Conservation (phyloP, 2,797 vertebrate genomes). For the Erethizon dorsatum region DNA sequence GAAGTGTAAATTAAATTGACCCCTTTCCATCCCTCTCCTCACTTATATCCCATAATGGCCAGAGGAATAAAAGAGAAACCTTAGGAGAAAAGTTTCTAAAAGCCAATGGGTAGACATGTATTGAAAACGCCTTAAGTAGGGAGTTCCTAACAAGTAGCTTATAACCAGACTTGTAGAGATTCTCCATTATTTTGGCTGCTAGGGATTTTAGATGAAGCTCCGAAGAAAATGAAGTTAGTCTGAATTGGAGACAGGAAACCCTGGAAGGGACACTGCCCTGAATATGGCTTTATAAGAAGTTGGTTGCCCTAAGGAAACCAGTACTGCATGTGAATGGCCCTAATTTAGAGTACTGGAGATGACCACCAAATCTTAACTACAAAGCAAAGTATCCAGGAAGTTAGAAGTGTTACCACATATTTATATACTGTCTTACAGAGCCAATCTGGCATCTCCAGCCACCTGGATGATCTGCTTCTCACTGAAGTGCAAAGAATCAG, state of each 20-base stretch:
- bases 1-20: background rate
- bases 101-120: slow-evolving; percentile 5
- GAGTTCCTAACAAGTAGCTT: background rate
- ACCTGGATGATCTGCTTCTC: background rate
- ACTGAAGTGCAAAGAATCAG: slow-evolving; percentile 45
- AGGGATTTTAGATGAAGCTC: slow-evolving; percentile 55
- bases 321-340: slow-evolving; percentile 25
- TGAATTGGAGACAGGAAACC: slow-evolving; percentile 1
- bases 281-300: slow-evolving; percentile 10
- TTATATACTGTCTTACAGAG: slow-evolving; percentile 11
- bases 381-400: slow-evolving; percentile 21
- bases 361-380: slow-evolving; percentile 9
- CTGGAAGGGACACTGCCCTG: background rate
- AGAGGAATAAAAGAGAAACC: slow-evolving; percentile 24
- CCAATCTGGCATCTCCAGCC: slow-evolving; percentile 16
- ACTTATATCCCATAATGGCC: background rate
- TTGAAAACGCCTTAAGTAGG: slow-evolving; percentile 52
- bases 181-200: slow-evolving; percentile 13
- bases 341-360: slow-evolving; percentile 55
- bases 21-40: slow-evolving; percentile 28
- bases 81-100: slow-evolving; percentile 41
- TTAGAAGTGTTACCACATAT: background rate
- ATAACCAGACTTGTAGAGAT: slow-evolving; percentile 9
- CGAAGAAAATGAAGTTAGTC: slow-evolving; percentile 33
- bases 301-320: background rate